phyloP scores from a whole-genome alignment of 2,797 vertebrate species.

The Neosalanx taihuensis region DNA sequence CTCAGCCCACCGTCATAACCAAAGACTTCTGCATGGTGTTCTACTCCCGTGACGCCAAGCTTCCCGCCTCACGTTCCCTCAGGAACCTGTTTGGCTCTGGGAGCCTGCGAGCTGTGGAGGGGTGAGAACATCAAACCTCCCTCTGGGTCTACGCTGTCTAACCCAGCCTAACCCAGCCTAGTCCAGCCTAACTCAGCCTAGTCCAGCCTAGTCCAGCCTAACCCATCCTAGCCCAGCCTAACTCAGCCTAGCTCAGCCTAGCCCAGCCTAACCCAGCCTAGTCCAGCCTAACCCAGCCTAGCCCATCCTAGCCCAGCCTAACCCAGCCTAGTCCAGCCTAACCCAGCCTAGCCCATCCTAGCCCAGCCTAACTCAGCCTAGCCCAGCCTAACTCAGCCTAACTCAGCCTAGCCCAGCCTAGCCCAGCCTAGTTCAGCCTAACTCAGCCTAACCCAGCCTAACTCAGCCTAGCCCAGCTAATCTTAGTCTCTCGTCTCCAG shows the following conservation, averaged over 20 bases:
- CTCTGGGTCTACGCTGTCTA: not conserved
- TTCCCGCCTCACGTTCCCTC: constrained; percentile 90
- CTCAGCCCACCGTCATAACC: constrained; percentile 91
- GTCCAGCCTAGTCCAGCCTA: not conserved
- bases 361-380: no score
- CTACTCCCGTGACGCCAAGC: constrained; percentile 92
- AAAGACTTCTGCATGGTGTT: constrained; percentile 99
- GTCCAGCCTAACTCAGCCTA: no score
- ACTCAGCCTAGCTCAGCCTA: no score
- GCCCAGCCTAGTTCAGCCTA: no score
- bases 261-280: not conserved
- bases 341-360: not conserved
- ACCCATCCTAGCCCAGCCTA: no score
- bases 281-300: not conserved
- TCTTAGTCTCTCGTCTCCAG: constrained; percentile 54
- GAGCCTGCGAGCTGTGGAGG: constrained; percentile 84
- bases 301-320: no score
- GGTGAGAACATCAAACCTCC: constrained; percentile 66
- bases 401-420: no score
- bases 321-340: no score
- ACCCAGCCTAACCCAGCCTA: not conserved
- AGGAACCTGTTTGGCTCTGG: constrained; percentile 93
- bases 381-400: not conserved
- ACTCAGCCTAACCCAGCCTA: not conserved
- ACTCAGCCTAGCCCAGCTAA: not conserved